Evolutionary conservation across 2,888 invertebrate species (phyloP), one percentile per base, ranked within the genome.

Genomic region (Dicycla oo): DNA sequence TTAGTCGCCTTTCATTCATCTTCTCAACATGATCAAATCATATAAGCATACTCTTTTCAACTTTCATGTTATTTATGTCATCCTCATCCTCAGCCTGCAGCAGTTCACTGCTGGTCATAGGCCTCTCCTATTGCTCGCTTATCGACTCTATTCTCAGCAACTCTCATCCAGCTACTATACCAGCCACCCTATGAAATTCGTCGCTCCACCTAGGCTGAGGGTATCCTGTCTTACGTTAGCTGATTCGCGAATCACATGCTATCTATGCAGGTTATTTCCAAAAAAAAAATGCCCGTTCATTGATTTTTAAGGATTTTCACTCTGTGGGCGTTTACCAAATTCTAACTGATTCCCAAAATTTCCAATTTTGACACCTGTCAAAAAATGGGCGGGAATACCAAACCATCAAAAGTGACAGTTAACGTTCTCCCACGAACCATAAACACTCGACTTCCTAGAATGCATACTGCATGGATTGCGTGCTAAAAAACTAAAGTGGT

Each of bases 391-490:
- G 74, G 74, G 54, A 73, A 43, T 10, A 69, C 38, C 26, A 26
- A 76, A 20, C 54, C 23, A 51, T 76, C 53, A 69, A 73, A 67
- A 74, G 40, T 61, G 54, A 34, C 58, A 69, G 69, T 18, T 53
- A 58, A 47, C 18, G 30, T 60, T 43, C 34, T 49, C 47, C 20
- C 26, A 56, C 71, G 54, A 74, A 60, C 58, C 80, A 82, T 83
- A 74, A 69, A 72, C 62, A 68, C 54, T 23, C 38, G 26, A 69
- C 69, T 83, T 80, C 81, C 68, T 61, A 58, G 76, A 81, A 71
- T 23, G 67, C 53, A 58, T 56, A 58, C 38, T 34, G 49, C 54
- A 30, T 38, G 58, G 72, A 57, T 75, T 65, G 68, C 81, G 73
- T 73, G 83, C 43, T 40, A 71, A 75, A 81, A 76, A 73, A 60